Evolutionary conservation across 2,888 invertebrate genomes (phyloP), one percentile per base, ranked within the genome.

Genomic region (Leptodirus hochenwartii): DNA sequence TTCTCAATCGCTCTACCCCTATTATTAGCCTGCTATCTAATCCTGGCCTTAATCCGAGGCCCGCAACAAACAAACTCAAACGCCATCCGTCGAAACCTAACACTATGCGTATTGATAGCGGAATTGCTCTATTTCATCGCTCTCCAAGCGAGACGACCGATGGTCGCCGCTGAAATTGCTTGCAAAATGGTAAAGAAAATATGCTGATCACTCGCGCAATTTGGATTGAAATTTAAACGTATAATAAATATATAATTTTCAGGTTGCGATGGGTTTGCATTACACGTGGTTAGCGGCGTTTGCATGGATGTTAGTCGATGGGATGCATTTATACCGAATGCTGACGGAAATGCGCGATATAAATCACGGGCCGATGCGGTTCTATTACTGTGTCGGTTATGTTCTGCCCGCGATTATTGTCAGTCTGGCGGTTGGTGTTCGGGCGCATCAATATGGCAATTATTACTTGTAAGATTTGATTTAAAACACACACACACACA

Each of bases 331-430:
- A 33, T 85, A 93, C 48, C 68, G 95, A 25, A 84, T 93, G 74
- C 59, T 95, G 41, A 87, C 90, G 3, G 93, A 93, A 59, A 79
- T 93, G 66, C 66, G 93, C 3, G 91, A 93, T 55, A 88, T 95
- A 27, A 93, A 95, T 62, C 87, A 90, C 53, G 93, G 88, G 4
- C 80, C 82, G 17, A 84, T 93, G 77, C 66, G 72, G 34, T 87
- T 91, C 51, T 93, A 87, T 51, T 84, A 88, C 43, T 79, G 84
- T 10, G 68, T 85, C 47, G 93, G 90, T 10, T 95, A 91, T 52
- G 91, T 82, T 32, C 69, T 81, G 36, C 93, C 95, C 1, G 90
- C 91, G 1, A 73, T 93, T 9, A 70, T 84, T 26, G 84, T 93
- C 1, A 87, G 87, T 17, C 61, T 95, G 13, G 80, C 91, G 3